These are phyloP conservation scores for Drosophila maculinotata DNA, from an alignment of 2,888 invertebrate genomes.

Conservation along the genomic window DNA sequence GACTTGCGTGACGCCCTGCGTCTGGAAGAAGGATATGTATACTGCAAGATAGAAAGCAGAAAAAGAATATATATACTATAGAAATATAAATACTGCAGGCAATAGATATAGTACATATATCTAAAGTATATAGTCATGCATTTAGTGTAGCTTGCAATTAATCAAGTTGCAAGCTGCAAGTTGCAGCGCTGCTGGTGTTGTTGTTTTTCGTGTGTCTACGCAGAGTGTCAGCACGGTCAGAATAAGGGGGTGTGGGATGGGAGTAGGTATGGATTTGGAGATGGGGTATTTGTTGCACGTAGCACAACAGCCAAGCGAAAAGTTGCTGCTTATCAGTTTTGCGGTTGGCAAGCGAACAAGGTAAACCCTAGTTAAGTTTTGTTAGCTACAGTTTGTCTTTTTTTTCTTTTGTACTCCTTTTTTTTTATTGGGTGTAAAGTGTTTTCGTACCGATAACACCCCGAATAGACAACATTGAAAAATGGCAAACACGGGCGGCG, in stretches of 20 bases:
- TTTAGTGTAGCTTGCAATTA: constrained; percentile 66
- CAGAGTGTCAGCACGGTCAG: constrained; percentile 38
- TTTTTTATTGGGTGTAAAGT: constrained; percentile 73
- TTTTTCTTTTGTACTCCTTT: constrained; percentile 20
- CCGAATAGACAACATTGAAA: constrained; percentile 58
- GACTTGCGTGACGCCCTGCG: constrained; percentile 79
- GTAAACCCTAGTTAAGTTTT: constrained; percentile 59
- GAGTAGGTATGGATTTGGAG: neutral
- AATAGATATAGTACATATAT: constrained; percentile 29
- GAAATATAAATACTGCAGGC: constrained; percentile 40
- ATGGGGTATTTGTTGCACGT: constrained; percentile 15
- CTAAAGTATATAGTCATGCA: constrained; percentile 16
- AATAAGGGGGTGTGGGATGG: neutral
- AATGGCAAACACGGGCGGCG: constrained; percentile 52
- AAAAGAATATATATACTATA: constrained; percentile 15
- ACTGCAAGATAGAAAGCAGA: constrained; percentile 71
- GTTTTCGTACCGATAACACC: constrained; percentile 68
- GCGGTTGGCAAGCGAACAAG: constrained; percentile 57
- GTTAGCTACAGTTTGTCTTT: constrained; percentile 26
- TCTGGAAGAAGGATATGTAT: constrained; percentile 78
- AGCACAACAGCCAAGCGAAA: constrained; percentile 37
- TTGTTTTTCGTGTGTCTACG: constrained; percentile 24
- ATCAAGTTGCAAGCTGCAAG: constrained; percentile 64
- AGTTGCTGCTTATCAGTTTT: constrained; percentile 65
- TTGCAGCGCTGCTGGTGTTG: constrained; percentile 20